Evolutionary conservation across 2,888 invertebrate genomes (phyloP).

Genomic region (Rotaria socialis): DNA sequence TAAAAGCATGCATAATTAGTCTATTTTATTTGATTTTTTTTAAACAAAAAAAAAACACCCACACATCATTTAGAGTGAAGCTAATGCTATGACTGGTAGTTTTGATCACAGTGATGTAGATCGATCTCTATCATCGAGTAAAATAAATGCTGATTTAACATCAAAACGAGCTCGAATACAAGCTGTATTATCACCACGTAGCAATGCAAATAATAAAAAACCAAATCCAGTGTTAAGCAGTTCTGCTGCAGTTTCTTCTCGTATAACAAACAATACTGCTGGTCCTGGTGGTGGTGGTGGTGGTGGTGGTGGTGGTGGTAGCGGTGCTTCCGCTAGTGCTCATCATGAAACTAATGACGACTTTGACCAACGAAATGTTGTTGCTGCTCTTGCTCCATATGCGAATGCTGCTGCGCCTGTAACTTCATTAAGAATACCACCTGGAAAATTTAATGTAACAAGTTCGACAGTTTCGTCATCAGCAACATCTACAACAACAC

Average conservation of each 20-base stretch:
- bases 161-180: background rate
- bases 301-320: background rate
- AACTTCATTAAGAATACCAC: background rate
- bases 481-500: no score
- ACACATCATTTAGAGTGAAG: background rate
- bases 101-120: background rate
- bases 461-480: background rate
- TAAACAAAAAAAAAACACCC: background rate
- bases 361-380: background rate
- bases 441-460: background rate
- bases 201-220: background rate
- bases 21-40: no score
- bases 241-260: background rate
- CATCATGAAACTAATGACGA: background rate
- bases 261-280: background rate
- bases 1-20: background rate
- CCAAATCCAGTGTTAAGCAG: background rate
- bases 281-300: conserved; percentile 2
- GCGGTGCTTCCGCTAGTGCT: no score
- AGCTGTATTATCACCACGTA: background rate
- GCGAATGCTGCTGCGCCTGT: background rate
- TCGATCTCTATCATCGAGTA: background rate
- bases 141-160: background rate
- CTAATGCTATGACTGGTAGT: background rate
- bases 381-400: background rate